Percentiles rank a stretch among this genome's conserved stretches.
Evolutionary conservation across 2,113 vertebrate species (phyloP).

Genomic region (Axis porcinus): DNA sequence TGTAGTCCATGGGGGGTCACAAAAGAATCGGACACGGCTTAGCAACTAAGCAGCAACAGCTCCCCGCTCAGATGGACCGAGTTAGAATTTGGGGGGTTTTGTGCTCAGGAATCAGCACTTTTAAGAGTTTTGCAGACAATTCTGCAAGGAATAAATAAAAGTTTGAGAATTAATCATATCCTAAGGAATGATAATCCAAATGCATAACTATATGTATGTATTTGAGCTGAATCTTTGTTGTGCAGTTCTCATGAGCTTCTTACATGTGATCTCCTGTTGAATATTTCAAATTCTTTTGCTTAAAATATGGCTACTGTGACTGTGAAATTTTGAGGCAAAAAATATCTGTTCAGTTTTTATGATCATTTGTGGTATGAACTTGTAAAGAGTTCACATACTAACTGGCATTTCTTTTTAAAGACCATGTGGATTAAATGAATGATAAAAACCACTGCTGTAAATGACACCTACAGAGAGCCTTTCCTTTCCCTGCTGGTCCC

Average conservation of each 20-base stretch:
- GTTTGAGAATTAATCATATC: background rate
- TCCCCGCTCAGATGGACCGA: rapidly evolving
- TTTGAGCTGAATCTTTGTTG: background rate
- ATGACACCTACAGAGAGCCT: background rate
- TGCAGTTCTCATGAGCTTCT: background rate
- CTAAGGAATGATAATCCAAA: background rate
- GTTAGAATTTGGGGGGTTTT: background rate
- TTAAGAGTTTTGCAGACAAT: background rate
- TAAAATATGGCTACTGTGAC: background rate
- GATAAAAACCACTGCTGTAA: background rate
- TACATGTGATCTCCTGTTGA: background rate
- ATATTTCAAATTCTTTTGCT: background rate
- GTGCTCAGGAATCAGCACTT: background rate
- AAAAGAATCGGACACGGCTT: background rate
- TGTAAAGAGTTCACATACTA: background rate
- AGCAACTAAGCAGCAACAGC: background rate
- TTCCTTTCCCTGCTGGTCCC: too few relatives aligned
- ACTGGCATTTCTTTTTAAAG: background rate
- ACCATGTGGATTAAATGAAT: background rate
- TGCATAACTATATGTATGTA: background rate
- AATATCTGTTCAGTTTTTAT: background rate
- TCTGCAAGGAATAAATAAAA: background rate
- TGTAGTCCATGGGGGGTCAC: background rate
- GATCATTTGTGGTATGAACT: background rate
- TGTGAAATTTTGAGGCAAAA: background rate